Percentiles rank a stretch among this genome's conserved stretches.
Evolutionary conservation across 2,113 vertebrate genomes (phyloP).

Genomic region (Burhinus bistriatus): DNA sequence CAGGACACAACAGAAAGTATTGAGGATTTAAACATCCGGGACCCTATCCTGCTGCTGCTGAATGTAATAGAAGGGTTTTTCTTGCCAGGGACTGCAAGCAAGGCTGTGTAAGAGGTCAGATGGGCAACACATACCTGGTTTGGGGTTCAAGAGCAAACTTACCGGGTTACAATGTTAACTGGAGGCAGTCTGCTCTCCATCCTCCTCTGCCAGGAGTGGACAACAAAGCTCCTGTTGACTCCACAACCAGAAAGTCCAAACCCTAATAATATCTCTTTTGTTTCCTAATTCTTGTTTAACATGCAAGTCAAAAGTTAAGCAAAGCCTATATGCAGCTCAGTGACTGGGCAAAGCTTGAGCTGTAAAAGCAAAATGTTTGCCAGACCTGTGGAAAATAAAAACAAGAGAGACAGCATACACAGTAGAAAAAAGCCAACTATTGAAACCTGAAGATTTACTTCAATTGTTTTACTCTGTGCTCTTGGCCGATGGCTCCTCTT

Average conservation of each 20-base stretch:
- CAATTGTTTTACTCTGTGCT: not conserved
- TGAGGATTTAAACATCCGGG: conserved; percentile 34
- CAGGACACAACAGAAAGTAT: conserved; percentile 50
- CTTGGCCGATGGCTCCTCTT: not conserved
- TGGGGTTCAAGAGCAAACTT: not conserved
- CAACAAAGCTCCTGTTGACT: not conserved
- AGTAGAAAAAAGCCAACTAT: not conserved
- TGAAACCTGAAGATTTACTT: conserved; percentile 1
- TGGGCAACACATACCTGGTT: not conserved
- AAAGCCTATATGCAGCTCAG: not conserved
- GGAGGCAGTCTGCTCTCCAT: not conserved
- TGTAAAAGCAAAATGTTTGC: not conserved
- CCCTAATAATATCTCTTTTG: not conserved
- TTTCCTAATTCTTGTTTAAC: not conserved
- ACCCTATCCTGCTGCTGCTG: conserved; percentile 19
- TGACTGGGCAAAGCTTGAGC: not conserved
- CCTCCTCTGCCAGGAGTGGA: not conserved
- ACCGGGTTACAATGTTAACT: not conserved
- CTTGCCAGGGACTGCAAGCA: not conserved
- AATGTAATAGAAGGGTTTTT: not conserved
- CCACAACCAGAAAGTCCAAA: not conserved
- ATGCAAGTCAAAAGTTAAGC: not conserved
- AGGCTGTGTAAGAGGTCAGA: conserved; percentile 37
- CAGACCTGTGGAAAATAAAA: not conserved
- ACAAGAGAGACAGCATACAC: not conserved